These are phyloP conservation scores for Phalacrocorax pelagicus DNA, from an alignment of 2,113 vertebrate species.

Conservation along the genomic window DNA sequence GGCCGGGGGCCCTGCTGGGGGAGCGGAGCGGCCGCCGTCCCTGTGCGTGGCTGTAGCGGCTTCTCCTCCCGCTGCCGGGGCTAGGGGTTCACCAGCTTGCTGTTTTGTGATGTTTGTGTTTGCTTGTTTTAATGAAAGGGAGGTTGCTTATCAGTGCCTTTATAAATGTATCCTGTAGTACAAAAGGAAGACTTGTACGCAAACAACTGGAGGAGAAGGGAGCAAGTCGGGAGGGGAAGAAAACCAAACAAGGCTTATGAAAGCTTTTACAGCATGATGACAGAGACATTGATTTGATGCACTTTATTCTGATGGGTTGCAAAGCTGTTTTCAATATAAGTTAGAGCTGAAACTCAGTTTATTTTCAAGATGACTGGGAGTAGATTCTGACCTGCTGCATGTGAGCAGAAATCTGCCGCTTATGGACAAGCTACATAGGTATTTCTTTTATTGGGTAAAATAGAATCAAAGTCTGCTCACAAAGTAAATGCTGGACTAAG, in stretches of 20 bases:
- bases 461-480: neutral
- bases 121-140: constrained; percentile 18
- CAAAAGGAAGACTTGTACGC: constrained; percentile 42
- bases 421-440: rapidly evolving
- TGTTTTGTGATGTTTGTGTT: neutral
- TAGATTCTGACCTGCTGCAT: neutral
- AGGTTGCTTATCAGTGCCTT: constrained; percentile 40
- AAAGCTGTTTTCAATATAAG: neutral
- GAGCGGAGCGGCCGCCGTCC: constrained; percentile 18
- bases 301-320: neutral
- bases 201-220: constrained; percentile 23
- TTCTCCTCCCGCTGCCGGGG: neutral
- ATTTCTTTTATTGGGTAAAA: neutral
- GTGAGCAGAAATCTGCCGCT: neutral
- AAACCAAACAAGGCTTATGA: neutral
- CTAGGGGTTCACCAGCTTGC: neutral
- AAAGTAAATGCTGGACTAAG: neutral
- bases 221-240: neutral
- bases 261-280: neutral
- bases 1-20: constrained; percentile 70
- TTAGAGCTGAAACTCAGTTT: neutral
- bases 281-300: neutral
- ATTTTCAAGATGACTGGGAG: neutral
- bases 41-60: neutral
- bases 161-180: constrained; percentile 36